phyloP scores from a whole-genome alignment of 2,797 vertebrate species.

The Bovichtus variegatus region DNA sequence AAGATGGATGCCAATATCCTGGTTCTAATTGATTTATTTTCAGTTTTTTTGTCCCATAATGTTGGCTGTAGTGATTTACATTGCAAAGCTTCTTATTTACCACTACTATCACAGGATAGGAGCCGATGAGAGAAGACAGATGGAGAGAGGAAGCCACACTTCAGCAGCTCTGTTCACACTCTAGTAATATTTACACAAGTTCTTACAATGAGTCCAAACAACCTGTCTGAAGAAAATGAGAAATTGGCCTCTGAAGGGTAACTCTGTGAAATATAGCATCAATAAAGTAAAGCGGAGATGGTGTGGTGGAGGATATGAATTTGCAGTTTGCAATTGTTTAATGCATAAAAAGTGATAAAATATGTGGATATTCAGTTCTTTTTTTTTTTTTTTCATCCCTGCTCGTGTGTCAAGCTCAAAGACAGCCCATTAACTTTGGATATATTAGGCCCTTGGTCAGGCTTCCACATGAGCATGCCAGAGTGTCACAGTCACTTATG shows the following conservation, averaged over 20 bases:
- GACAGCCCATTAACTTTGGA: constrained; percentile 57
- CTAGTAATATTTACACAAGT: constrained; percentile 75
- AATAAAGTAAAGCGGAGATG: constrained; percentile 25
- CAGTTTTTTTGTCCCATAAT: too few species aligned
- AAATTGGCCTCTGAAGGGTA: constrained; percentile 54
- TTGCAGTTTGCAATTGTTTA: constrained; percentile 21
- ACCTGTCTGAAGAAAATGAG: constrained; percentile 56
- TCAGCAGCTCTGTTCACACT: constrained; percentile 74
- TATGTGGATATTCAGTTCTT: constrained; percentile 3
- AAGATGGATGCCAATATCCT: constrained; percentile 13
- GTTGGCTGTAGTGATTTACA: constrained; percentile 20
- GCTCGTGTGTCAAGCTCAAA: constrained; percentile 21
- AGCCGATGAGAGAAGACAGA: constrained; percentile 52
- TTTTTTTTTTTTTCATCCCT: constrained; percentile 33
- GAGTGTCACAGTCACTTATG: constrained; percentile 73
- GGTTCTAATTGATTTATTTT: not conserved
- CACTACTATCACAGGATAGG: constrained; percentile 22
- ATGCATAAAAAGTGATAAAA: constrained; percentile 31
- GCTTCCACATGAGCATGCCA: constrained; percentile 61
- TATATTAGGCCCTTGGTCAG: constrained; percentile 67
- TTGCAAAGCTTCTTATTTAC: constrained; percentile 48
- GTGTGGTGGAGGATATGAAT: not conserved
- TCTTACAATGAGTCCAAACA: constrained; percentile 71
- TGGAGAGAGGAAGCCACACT: constrained; percentile 56
- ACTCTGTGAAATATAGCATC: constrained; percentile 42